Percentiles rank a stretch among this genome's conserved stretches.
phyloP scores from a whole-genome alignment of 2,888 invertebrate genomes.

The Nemoura dubitans region DNA sequence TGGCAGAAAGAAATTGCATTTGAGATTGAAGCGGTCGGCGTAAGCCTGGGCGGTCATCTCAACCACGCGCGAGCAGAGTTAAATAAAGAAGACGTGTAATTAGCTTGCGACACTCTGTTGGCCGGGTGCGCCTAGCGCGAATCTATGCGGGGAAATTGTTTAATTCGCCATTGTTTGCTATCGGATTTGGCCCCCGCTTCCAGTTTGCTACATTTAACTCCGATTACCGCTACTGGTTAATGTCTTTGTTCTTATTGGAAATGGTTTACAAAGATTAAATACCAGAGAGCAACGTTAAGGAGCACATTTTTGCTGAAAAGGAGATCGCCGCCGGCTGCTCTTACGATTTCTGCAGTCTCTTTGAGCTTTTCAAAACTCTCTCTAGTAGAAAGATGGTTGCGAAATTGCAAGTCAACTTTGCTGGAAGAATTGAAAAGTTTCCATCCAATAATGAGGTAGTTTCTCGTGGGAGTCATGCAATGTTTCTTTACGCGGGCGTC shows the following conservation, averaged over 20 bases:
- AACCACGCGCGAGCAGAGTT: not conserved
- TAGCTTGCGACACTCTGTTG: not conserved
- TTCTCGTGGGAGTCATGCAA: conserved; percentile 20
- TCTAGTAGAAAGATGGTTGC: not conserved
- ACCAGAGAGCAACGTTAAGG: conserved; percentile 31
- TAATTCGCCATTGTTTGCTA: conserved; percentile 29
- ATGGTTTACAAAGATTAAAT: conserved; percentile 37
- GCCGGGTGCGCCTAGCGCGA: not conserved
- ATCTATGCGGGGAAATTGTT: conserved; percentile 13
- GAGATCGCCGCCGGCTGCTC: conserved; percentile 9
- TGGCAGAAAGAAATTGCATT: not conserved
- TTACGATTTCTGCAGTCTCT: conserved; percentile 19
- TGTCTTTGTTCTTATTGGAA: conserved; percentile 42
- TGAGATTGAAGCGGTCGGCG: not conserved
- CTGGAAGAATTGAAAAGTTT: conserved; percentile 36
- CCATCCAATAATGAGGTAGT: conserved; percentile 28
- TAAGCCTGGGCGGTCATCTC: not conserved
- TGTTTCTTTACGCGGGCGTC: not conserved
- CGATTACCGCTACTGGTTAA: conserved; percentile 35
- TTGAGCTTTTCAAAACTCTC: not conserved
- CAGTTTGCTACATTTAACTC: conserved; percentile 33
- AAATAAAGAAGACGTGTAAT: not conserved
- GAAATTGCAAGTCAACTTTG: conserved; percentile 39
- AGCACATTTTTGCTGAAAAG: conserved; percentile 37
- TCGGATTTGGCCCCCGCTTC: conserved; percentile 32